A percentile compares a stretch with the other conserved stretches of the same genome.
Conservation (phyloP, 2,113 vertebrate genomes). For the Silurus asotus region DNA sequence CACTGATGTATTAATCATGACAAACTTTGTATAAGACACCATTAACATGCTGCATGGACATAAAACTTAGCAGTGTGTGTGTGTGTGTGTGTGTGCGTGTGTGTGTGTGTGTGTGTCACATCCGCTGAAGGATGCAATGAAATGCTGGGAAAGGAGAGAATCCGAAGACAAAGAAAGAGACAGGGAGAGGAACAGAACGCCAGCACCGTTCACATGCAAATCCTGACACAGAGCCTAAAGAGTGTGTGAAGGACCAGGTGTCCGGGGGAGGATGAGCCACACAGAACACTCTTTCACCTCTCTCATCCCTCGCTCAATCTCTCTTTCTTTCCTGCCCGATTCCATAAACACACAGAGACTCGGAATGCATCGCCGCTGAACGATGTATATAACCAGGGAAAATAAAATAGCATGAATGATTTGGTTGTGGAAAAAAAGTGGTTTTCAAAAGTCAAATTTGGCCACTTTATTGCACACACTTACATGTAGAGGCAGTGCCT, state of each 20-base stretch:
- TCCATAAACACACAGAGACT: background rate
- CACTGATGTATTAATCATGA: background rate
- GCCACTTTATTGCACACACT: background rate
- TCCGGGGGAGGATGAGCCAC: constrained; percentile 47
- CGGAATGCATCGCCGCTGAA: background rate
- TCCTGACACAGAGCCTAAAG: constrained; percentile 69
- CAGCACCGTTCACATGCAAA: constrained; percentile 75
- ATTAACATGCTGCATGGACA: background rate
- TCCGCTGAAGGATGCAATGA: constrained; percentile 33
- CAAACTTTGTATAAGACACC: background rate
- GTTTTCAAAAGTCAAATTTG: background rate
- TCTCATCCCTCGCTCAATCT: constrained; percentile 26
- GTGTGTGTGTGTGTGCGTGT: background rate
- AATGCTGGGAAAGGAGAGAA: constrained; percentile 46
- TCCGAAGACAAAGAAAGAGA: constrained; percentile 36
- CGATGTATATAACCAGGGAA: background rate
- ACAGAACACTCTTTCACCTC: constrained; percentile 55
- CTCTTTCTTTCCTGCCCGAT: constrained; percentile 30
- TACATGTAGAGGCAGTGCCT: background rate
- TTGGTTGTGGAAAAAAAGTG: background rate
- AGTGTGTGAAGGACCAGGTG: constrained; percentile 72
- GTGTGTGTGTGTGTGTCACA: constrained; percentile 3
- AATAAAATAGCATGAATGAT: background rate
- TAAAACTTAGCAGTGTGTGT: background rate
- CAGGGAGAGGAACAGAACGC: constrained; percentile 56